These are phyloP conservation scores for Crotalus tigris DNA, from an alignment of 2,113 vertebrate species.

Conservation along the genomic window DNA sequence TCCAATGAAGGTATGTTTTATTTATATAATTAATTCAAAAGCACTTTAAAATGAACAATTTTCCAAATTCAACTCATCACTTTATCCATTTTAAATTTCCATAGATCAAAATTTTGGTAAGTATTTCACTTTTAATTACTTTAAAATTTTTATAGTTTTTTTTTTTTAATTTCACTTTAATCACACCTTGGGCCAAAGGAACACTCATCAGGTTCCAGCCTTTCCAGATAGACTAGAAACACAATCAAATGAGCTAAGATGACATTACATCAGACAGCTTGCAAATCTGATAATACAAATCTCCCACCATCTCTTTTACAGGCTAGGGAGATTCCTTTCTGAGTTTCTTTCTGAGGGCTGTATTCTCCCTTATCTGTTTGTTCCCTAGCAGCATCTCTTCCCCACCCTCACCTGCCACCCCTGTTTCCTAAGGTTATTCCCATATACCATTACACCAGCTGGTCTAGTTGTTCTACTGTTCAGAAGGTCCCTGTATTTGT, in stretches of 20 bases:
- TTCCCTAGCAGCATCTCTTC: no score
- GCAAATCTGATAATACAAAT: no score
- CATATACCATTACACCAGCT: neutral
- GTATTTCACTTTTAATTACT: neutral
- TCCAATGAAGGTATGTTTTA: neutral
- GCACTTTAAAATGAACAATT: neutral
- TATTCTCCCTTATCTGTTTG: no score
- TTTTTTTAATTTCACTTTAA: neutral
- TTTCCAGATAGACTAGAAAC: no score
- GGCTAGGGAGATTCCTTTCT: no score
- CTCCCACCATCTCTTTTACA: no score
- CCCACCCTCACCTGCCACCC: no score
- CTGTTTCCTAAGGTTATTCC: no score
- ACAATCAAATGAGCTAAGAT: no score
- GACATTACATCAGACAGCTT: no score
- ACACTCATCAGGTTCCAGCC: neutral
- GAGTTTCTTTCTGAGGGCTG: no score
- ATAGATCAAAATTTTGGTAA: neutral
- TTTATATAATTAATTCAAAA: neutral
- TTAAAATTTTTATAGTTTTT: neutral
- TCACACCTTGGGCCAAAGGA: neutral
- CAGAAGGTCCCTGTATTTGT: neutral
- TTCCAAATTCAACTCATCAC: neutral
- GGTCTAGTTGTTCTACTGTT: neutral
- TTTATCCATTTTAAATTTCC: neutral